Evolutionary conservation across 1,140 invertebrate genomes (phyloP).

Genomic region (Hycleus cichorii): DNA sequence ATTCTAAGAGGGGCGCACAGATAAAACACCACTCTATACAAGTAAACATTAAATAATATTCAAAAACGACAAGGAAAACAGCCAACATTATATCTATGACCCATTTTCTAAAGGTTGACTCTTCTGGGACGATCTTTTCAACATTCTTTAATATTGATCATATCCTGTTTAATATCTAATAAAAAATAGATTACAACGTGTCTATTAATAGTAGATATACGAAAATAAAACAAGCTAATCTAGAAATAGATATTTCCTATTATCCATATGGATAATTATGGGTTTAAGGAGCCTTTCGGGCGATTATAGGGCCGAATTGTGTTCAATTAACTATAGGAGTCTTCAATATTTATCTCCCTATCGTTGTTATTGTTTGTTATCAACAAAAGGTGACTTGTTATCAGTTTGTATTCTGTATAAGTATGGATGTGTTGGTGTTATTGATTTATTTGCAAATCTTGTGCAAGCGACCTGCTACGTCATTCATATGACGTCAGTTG

Average conservation of each 20-base stretch:
- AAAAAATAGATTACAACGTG: slow-evolving; percentile 11
- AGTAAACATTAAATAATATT: slow-evolving; percentile 10
- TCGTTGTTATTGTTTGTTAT: too few species aligned
- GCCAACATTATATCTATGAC: too few species aligned
- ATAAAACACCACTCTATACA: slow-evolving; percentile 8
- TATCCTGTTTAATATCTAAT: slow-evolving; percentile 15
- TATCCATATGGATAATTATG: neutral
- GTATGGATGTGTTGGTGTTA: neutral
- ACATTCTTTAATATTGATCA: neutral
- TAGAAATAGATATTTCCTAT: slow-evolving; percentile 4
- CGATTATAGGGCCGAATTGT: too few species aligned
- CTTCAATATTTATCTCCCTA: too few species aligned
- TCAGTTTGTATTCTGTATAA: too few species aligned
- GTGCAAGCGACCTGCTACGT: slow-evolving; percentile 16
- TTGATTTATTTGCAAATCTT: slow-evolving; percentile 21
- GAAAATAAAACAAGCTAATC: slow-evolving; percentile 11
- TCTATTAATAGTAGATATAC: slow-evolving; percentile 7
- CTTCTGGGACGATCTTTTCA: too few species aligned
- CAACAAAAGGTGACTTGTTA: too few species aligned
- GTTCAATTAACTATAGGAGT: too few species aligned
- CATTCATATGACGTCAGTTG: slow-evolving; percentile 18
- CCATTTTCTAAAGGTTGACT: too few species aligned
- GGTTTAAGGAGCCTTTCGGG: too few species aligned
- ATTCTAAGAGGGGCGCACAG: slow-evolving; percentile 4
- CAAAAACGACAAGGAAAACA: too few species aligned